These are phyloP conservation scores for Adelges cooleyi DNA, from an alignment of 1,140 invertebrate species.

Conservation along the genomic window DNA sequence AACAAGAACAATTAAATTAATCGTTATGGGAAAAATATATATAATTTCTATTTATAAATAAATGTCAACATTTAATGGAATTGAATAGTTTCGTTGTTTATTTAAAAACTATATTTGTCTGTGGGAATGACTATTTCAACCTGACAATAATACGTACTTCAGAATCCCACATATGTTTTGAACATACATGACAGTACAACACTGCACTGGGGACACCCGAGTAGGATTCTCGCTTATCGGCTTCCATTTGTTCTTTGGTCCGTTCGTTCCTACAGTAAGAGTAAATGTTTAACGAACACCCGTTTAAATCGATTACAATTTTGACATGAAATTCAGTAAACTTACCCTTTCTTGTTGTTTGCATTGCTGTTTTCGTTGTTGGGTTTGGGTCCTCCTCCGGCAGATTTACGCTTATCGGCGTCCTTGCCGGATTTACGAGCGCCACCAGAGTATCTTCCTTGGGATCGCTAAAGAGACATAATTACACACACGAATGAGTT, in stretches of 20 bases:
- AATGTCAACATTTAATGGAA: too few relatives aligned
- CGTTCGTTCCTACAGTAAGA: slow-evolving; percentile 2
- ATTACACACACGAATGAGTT: too few relatives aligned
- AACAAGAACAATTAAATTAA: too few relatives aligned
- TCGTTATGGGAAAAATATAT: too few relatives aligned
- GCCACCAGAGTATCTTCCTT: not conserved
- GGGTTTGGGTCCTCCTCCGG: not conserved
- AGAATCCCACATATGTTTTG: slow-evolving; percentile 72
- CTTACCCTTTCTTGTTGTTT: slow-evolving; percentile 14
- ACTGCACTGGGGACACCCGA: slow-evolving; percentile 48
- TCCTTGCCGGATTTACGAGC: slow-evolving; percentile 16
- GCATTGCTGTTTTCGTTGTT: not conserved
- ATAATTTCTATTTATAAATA: too few relatives aligned
- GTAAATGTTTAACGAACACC: not conserved
- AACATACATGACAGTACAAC: slow-evolving; percentile 58
- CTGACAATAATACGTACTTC: too few relatives aligned
- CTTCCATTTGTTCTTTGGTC: slow-evolving; percentile 19
- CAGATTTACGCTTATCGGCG: slow-evolving; percentile 17
- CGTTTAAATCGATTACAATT: too few relatives aligned
- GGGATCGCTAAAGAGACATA: not conserved
- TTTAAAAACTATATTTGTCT: too few relatives aligned
- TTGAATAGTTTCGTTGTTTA: too few relatives aligned
- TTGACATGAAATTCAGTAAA: not conserved
- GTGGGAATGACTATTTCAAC: too few relatives aligned
- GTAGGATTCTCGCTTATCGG: slow-evolving; percentile 8